Conservation (phyloP, 1,140 invertebrate species). For the Drosophila repleta region DNA sequence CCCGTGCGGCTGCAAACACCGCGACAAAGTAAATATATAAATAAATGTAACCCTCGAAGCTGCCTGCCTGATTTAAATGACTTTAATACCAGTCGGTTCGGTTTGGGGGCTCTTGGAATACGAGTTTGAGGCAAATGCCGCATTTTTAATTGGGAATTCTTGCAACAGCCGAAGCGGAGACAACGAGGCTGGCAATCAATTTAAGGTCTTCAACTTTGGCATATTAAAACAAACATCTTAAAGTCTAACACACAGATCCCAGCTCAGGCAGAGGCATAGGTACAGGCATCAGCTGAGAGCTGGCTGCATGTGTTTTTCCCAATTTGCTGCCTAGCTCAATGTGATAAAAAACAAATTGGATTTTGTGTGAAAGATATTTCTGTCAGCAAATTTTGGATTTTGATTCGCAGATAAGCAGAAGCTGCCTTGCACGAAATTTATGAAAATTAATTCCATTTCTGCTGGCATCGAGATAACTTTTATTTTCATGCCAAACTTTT, state of each 20-base stretch:
- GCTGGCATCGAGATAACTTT: slow-evolving; percentile 6
- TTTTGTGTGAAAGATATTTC: slow-evolving; percentile 1
- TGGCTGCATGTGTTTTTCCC: not conserved
- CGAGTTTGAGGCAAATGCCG: not conserved
- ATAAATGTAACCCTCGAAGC: slow-evolving; percentile 53
- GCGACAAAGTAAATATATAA: slow-evolving; percentile 15
- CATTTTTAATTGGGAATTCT: slow-evolving; percentile 37
- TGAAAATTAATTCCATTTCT: not conserved
- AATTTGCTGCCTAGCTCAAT: slow-evolving; percentile 4
- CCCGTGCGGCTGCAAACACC: slow-evolving; percentile 39
- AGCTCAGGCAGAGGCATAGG: not conserved
- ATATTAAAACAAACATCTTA: slow-evolving; percentile 26
- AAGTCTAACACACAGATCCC: not conserved
- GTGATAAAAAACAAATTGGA: slow-evolving; percentile 3
- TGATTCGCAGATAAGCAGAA: slow-evolving; percentile 3
- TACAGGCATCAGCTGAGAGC: too few relatives aligned
- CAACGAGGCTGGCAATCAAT: slow-evolving; percentile 14
- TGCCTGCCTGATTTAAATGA: slow-evolving; percentile 57
- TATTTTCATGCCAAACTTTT: not conserved
- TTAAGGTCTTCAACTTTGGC: slow-evolving; percentile 31
- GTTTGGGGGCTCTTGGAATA: slow-evolving; percentile 24
- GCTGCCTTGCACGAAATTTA: not conserved
- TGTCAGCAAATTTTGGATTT: not conserved
- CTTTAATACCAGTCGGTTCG: slow-evolving; percentile 67
- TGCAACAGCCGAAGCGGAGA: slow-evolving; percentile 4